These are phyloP conservation scores for Florisuga fusca DNA, from an alignment of 2,797 vertebrate genomes.

Conservation along the genomic window DNA sequence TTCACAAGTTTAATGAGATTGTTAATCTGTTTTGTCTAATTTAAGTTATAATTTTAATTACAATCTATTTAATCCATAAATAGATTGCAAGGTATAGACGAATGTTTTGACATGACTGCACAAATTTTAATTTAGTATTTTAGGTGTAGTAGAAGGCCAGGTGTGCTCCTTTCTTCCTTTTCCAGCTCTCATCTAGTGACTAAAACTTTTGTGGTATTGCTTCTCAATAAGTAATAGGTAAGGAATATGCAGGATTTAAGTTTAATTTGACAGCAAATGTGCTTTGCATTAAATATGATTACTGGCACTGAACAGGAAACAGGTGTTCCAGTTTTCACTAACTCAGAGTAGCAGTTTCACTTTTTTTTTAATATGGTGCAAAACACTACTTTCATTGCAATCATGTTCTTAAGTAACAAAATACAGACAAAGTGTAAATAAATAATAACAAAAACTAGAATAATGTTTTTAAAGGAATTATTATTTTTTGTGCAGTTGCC, in stretches of 20 bases:
- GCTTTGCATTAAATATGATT: background rate
- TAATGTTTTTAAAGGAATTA: background rate
- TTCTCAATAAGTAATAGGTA: background rate
- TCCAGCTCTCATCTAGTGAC: fast-evolving
- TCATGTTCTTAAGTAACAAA: background rate
- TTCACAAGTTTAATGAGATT: background rate
- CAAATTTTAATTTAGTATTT: background rate
- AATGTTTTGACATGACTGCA: background rate
- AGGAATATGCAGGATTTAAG: background rate
- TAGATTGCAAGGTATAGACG: background rate
- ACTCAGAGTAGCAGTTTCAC: background rate
- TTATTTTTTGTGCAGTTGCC: background rate
- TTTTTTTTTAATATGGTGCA: background rate
- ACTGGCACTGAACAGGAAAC: background rate
- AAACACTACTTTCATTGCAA: background rate
- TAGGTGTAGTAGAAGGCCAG: background rate
- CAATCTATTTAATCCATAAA: background rate
- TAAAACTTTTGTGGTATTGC: background rate
- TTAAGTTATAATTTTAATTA: background rate
- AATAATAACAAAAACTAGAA: background rate
- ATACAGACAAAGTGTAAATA: background rate
- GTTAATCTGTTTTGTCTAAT: background rate
- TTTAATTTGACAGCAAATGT: background rate
- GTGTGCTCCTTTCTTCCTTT: background rate
- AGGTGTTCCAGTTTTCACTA: background rate